Evolutionary conservation across 2,888 invertebrate species (phyloP).

Genomic region (Temnothorax rugatulus): DNA sequence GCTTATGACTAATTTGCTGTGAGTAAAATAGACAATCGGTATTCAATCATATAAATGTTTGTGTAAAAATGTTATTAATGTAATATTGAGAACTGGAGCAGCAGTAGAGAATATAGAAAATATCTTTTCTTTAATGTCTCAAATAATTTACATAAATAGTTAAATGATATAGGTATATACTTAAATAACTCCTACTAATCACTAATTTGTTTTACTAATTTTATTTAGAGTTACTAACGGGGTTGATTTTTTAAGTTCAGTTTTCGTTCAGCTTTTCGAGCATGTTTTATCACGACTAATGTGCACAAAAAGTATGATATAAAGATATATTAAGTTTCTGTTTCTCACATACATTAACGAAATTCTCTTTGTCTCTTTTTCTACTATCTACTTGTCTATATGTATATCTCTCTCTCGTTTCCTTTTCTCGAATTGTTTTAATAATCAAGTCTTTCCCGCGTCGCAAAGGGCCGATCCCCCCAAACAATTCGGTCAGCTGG

Average conservation of each 20-base stretch:
- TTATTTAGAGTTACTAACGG: background rate
- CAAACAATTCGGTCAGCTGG: conserved; percentile 19
- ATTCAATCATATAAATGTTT: background rate
- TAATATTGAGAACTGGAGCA: background rate
- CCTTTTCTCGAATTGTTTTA: conserved; percentile 7
- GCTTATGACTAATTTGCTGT: background rate
- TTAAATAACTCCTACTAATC: background rate
- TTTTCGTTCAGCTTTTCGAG: background rate
- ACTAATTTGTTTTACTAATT: background rate
- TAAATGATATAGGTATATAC: too few relatives aligned
- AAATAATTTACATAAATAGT: conserved; percentile 5
- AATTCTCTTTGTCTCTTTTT: background rate
- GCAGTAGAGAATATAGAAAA: background rate
- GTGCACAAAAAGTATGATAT: background rate
- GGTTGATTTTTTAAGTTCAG: background rate
- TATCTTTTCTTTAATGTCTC: background rate
- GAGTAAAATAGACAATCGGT: background rate
- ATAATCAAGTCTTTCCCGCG: background rate
- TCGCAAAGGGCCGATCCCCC: background rate
- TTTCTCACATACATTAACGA: conserved; percentile 16
- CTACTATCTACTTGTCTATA: too few relatives aligned
- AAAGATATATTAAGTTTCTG: background rate
- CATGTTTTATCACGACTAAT: background rate
- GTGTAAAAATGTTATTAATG: background rate
- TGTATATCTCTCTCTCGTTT: background rate